Base-by-base conservation (phyloP, 2,113 vertebrate genomes). In the Egretta garzetta region DNA sequence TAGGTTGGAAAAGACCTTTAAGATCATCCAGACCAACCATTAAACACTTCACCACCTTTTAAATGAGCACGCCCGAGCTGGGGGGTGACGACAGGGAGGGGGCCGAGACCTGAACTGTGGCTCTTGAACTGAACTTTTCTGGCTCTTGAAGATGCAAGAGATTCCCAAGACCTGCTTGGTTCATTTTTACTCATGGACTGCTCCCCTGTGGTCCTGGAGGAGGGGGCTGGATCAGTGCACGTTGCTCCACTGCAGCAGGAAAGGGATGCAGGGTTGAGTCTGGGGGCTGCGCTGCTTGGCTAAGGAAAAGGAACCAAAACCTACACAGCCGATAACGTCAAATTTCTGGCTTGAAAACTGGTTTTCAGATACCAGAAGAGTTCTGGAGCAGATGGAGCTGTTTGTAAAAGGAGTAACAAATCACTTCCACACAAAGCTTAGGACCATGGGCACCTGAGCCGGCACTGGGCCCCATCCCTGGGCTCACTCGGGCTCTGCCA, bases 151-250 rank as follows among this genome's bases (percentile, higher is more conserved):
- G 27, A 37, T 7, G 10, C 52, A 24, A 37, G 82, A 88, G 28
- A 2, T 58, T 37, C n/a, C 94, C 95, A 90, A 93, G 95, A 75
- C 71, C 85, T 30, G 81, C 89, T 72, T 63, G 85, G 81, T 41
- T 87, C 9, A 0, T 28, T 74, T 74, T 24, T 35, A 20, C 50
- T 37, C 70, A 7, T 12, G 8, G 35, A 12, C 14, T 1, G 8
- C 37, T 63, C 41, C 45, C 30, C 4, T 24, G 7, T 4, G 23
- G 56, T 33, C 52, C 26, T 12, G 0, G 0, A 43, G 41, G 37
- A 43, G 43, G 28, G 4, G 49, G 35, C 30, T 41, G 26, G n/a
- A 52, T 27, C 33, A 32, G 4, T 2, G 2, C n/a, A 1, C 0
- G 2, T 23, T 20, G 50, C 63, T 63, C 52, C 32, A 3, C 64